These are phyloP conservation scores for Casuarius casuarius DNA, from an alignment of 2,113 vertebrate species.

Conservation along the genomic window DNA sequence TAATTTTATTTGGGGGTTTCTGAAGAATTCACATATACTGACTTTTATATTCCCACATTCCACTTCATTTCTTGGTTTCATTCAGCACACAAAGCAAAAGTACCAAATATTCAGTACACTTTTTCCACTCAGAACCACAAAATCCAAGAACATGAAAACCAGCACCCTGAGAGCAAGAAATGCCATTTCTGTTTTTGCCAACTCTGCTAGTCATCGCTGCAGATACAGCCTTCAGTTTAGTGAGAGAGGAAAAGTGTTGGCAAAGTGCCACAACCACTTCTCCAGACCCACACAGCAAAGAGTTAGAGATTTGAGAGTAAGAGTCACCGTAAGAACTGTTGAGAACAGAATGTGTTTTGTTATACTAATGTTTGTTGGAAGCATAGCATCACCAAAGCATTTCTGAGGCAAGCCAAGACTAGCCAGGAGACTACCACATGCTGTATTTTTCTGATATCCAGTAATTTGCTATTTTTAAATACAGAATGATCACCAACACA, in stretches of 20 bases:
- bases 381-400: conserved; percentile 61
- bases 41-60: neutral
- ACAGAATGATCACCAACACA: neutral
- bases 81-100: neutral
- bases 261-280: conserved; percentile 22
- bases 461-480: neutral
- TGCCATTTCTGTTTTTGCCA: neutral
- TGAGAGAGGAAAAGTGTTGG: neutral
- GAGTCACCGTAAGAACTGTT: conserved; percentile 49
- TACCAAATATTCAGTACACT: neutral
- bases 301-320: conserved; percentile 45
- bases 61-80: neutral
- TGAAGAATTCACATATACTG: neutral
- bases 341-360: conserved; percentile 42
- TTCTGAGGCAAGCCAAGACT: conserved; percentile 66
- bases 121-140: neutral
- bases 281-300: conserved; percentile 36
- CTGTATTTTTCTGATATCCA: conserved; percentile 50
- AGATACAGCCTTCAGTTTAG: neutral
- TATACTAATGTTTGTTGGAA: conserved; percentile 55
- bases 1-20: neutral
- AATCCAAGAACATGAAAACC: neutral
- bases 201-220: neutral
- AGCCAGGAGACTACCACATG: conserved; percentile 40
- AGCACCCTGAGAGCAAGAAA: neutral